Percentiles rank a stretch among this genome's conserved stretches.
phyloP scores from a whole-genome alignment of 2,888 invertebrate species.

The Rhogogaster chlorosoma region DNA sequence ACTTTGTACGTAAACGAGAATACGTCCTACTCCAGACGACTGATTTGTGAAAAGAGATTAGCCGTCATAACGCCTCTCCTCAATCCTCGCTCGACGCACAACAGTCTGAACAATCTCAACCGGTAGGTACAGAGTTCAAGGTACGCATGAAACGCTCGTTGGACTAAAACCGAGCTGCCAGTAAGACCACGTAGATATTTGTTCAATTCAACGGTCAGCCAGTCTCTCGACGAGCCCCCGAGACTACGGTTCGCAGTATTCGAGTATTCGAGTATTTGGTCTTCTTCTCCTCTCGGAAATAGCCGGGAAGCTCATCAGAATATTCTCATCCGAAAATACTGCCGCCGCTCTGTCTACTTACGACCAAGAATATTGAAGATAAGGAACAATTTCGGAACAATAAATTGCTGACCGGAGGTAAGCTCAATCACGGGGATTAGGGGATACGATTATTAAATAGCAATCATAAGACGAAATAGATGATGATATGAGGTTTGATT shows the following conservation, averaged over 20 bases:
- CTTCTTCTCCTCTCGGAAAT: not conserved
- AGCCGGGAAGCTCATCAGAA: not conserved
- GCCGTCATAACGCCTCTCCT: not conserved
- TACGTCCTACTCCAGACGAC: not conserved
- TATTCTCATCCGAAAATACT: not conserved
- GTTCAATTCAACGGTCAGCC: not conserved
- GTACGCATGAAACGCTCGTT: conserved; percentile 13
- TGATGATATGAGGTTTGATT: too few species aligned
- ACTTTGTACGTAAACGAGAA: conserved; percentile 18
- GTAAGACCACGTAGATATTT: not conserved
- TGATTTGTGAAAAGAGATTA: not conserved
- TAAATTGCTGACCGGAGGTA: not conserved
- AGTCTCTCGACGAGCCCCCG: not conserved
- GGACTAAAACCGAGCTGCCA: not conserved
- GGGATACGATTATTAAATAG: too few species aligned
- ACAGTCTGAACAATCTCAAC: not conserved
- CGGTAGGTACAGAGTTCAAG: conserved; percentile 40
- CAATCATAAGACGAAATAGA: too few species aligned
- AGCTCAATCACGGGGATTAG: not conserved
- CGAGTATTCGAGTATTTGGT: not conserved
- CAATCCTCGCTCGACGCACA: not conserved
- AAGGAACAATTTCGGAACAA: not conserved
- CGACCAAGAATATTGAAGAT: not conserved
- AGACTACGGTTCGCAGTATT: not conserved
- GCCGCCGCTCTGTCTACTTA: not conserved